Evolutionary conservation across 2,797 vertebrate genomes (phyloP), one percentile per base, ranked within the genome.

Genomic region (Trematomus bernacchii): DNA sequence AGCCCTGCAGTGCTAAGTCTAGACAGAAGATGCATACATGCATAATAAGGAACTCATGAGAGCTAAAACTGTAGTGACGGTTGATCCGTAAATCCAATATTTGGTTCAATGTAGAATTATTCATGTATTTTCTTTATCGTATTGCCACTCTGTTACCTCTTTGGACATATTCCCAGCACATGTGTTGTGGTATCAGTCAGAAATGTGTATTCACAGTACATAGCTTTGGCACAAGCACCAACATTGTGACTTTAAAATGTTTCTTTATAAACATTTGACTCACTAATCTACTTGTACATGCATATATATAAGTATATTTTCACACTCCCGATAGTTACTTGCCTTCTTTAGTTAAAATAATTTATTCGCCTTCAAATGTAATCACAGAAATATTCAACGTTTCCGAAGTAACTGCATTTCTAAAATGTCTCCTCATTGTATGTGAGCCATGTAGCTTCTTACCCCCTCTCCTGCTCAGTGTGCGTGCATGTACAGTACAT

Each of bases 41-140:
- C 73, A 47, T 43, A 47, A 46, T 11, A 30, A 53, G 54, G 59
- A 37, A 68, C 40, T 59, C 37, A 64, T n/a, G 37, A 66, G 44
- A 69, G 62, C 66, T 55, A 50, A 50, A 80, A 12, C 59, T 76
- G 68, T 66, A 83, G 64, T 53, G 80, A 87, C 76, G 86, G 89
- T 89, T 90, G 90, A 92, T 89, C 85, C 80, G 78, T 89, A 66
- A 89, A 88, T 54, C 73, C 71, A 55, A 59, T 77, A 21, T 80
- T 76, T 80, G 44, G 89, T 76, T 68, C 67, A 73, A 4, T 91
- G 86, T 90, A 87, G 76, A 91, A 74, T 84, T 88, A 80, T 90
- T 84, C 87, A 89, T 88, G 50, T 86, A 21, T 87, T 83, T 76
- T 61, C 43, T 71, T 67, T 71, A 84, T 37, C 71, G 61, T 86